These are phyloP conservation scores for Scophthalmus maximus DNA, from an alignment of 2,113 vertebrate species.

Conservation along the genomic window DNA sequence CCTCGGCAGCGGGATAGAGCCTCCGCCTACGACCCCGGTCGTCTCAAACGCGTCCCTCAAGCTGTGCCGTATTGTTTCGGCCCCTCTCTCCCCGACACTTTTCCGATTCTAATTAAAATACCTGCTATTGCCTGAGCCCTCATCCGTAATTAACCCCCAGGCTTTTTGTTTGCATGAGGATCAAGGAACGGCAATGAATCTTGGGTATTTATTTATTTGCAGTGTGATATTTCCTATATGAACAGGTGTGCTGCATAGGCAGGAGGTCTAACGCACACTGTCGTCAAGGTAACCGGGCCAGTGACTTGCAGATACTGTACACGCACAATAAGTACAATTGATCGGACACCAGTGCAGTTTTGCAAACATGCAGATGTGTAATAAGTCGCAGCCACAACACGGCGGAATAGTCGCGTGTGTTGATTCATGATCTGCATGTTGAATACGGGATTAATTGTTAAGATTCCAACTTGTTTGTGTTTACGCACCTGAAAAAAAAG, in stretches of 20 bases:
- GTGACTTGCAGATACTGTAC: too few relatives aligned
- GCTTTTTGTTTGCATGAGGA: not conserved
- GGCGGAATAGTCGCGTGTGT: not conserved
- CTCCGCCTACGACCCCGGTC: too few relatives aligned
- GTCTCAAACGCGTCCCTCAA: too few relatives aligned
- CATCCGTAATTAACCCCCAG: not conserved
- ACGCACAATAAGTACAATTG: not conserved
- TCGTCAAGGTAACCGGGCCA: too few relatives aligned
- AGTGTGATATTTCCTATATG: too few relatives aligned
- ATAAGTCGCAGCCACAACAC: too few relatives aligned
- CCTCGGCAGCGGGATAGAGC: too few relatives aligned
- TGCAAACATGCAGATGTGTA: not conserved
- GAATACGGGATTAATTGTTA: not conserved
- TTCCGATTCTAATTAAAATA: not conserved
- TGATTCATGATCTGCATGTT: not conserved
- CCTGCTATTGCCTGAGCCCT: not conserved
- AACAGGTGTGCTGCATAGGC: too few relatives aligned
- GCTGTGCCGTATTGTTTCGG: too few relatives aligned
- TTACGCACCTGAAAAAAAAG: not conserved
- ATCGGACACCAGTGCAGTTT: not conserved
- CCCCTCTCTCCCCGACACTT: not conserved
- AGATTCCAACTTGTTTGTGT: not conserved
- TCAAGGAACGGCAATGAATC: too few relatives aligned
- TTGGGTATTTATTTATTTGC: too few relatives aligned
- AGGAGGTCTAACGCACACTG: too few relatives aligned